These are phyloP conservation scores for Atta cephalotes DNA, from an alignment of 1,140 invertebrate genomes.

Conservation along the genomic window DNA sequence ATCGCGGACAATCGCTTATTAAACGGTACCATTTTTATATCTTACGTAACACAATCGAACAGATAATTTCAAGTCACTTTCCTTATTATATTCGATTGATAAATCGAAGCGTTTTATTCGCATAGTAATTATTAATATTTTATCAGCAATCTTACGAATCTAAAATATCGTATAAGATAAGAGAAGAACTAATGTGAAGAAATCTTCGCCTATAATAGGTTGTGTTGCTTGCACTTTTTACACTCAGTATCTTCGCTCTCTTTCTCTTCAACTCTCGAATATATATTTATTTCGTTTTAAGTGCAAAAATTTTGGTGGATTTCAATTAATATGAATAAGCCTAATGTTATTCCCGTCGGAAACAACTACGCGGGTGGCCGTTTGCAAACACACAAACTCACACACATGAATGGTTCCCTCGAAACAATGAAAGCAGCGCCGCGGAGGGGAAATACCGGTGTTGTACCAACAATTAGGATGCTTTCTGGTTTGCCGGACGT, in stretches of 20 bases:
- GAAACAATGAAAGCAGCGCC: conserved; percentile 45
- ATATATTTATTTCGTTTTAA: too few relatives aligned
- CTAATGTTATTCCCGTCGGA: conserved; percentile 5
- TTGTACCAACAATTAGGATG: conserved; percentile 81
- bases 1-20: background rate
- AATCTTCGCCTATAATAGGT: background rate
- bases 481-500: conserved; percentile 66
- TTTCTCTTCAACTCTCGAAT: too few relatives aligned
- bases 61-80: background rate
- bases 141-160: background rate
- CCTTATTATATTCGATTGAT: too few relatives aligned
- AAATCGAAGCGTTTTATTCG: too few relatives aligned
- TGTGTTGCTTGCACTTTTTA: too few relatives aligned
- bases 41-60: background rate
- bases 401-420: background rate
- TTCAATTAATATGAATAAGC: too few relatives aligned
- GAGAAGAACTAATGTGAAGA: too few relatives aligned
- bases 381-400: conserved; percentile 20
- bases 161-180: background rate
- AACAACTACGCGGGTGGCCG: conserved; percentile 39
- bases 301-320: too few relatives aligned
- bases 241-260: too few relatives aligned
- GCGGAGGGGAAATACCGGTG: conserved; percentile 39
- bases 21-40: background rate
- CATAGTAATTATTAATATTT: background rate